Evolutionary conservation across 2,113 vertebrate species (phyloP).

Genomic region (Nothocercus julius): DNA sequence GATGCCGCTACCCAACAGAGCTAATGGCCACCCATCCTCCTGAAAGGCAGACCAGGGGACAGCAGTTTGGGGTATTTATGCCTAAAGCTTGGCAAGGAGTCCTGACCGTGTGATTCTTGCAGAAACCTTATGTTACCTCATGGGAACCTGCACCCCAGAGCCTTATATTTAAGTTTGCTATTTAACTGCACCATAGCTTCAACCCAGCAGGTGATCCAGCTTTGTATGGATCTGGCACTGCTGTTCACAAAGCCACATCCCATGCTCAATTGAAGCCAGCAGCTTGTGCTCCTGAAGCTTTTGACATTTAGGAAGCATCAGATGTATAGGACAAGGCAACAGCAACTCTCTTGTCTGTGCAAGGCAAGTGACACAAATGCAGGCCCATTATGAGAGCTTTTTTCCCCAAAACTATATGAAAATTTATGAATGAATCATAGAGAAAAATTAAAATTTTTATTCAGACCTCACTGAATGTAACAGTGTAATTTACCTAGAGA

Average conservation of each 20-base stretch:
- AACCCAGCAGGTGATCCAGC: not conserved
- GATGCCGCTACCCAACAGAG: not conserved
- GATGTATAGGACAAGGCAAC: not conserved
- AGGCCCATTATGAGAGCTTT: not conserved
- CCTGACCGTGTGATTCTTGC: not conserved
- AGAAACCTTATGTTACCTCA: rapidly evolving
- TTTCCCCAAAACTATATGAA: not conserved
- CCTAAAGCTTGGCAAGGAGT: not conserved
- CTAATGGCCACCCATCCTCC: not conserved
- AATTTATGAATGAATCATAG: not conserved
- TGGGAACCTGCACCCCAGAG: rapidly evolving
- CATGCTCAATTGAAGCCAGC: rapidly evolving
- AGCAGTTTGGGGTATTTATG: not conserved
- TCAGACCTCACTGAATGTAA: not conserved
- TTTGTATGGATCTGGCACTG: not conserved
- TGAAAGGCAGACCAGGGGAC: not conserved
- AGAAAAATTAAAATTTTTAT: constrained; percentile 6
- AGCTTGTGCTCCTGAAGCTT: not conserved
- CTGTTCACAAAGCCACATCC: not conserved
- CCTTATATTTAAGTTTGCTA: rapidly evolving
- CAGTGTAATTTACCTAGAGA: constrained; percentile 8
- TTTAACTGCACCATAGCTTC: not conserved
- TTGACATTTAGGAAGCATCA: not conserved
- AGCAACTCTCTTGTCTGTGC: not conserved
- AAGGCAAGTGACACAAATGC: rapidly evolving